These are phyloP conservation scores for Emmelina monodactyla DNA, from an alignment of 2,888 invertebrate genomes.

Conservation along the genomic window DNA sequence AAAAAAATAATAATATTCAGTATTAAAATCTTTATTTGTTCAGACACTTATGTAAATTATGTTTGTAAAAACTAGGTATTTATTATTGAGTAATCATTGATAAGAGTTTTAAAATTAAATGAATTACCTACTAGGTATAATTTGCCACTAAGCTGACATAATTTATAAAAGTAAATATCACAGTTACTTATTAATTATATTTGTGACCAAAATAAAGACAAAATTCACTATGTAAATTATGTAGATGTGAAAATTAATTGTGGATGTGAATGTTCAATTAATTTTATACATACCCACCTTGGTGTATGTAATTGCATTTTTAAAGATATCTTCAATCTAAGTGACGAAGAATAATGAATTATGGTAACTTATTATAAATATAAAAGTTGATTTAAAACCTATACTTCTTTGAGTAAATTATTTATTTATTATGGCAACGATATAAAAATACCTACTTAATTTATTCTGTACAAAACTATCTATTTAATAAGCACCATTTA, in stretches of 20 bases:
- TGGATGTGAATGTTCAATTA: too few relatives aligned
- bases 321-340: too few relatives aligned
- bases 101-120: constrained; percentile 24
- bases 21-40: constrained; percentile 2
- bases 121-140: too few relatives aligned
- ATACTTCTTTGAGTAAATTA: not conserved
- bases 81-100: constrained; percentile 24
- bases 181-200: constrained; percentile 62
- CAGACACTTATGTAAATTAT: not conserved
- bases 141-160: too few relatives aligned
- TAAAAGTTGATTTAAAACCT: too few relatives aligned
- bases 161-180: constrained; percentile 60
- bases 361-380: too few relatives aligned
- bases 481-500: constrained; percentile 54
- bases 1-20: not conserved
- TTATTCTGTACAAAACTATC: constrained; percentile 64
- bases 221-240: too few relatives aligned
- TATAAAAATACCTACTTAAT: constrained; percentile 55
- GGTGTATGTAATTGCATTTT: too few relatives aligned
- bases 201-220: constrained; percentile 58
- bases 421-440: constrained; percentile 23
- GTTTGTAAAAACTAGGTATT: constrained; percentile 9
- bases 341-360: too few relatives aligned
- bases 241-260: too few relatives aligned
- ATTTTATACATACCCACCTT: too few relatives aligned